Base-by-base conservation (phyloP, 2,797 vertebrate species). In the Peromyscus attwateri region DNA sequence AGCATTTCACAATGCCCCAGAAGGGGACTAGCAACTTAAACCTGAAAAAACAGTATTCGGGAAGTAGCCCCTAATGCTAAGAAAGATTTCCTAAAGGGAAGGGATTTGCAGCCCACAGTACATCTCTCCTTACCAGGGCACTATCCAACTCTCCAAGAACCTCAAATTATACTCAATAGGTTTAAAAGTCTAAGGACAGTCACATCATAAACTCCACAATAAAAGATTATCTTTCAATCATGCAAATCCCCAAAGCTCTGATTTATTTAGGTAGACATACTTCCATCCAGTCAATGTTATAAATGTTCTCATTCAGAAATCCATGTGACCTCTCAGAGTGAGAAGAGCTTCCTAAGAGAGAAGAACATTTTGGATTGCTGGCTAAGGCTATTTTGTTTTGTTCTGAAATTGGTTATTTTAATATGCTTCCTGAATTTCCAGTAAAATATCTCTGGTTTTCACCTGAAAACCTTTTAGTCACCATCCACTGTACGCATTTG, bases 271-370 rank as follows among this genome's bases (percentile, higher is more conserved):
- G 21, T 49, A 43, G 60, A 87, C 19, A 70, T 89, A 34, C 91
- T 94, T 89, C 79, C 40, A 91, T 49, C 85, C 55, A 9, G 88
- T 92, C 77, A 82, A 46, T 66, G 46, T 94, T 92, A 85, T 52
- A 95, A 92, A 96, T 81, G 66, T 76, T 73, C 87, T 71, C 92
- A 83, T 96, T 97, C 91, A 92, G 80, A 97, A 97, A 96, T 92
- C 55, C 80, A 82, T 76, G 43, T 68, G 70, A 49, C 68, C 76
- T 55, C 66, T 94, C 92, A 94, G 82, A 89, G 46, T 96, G 55
- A 80, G 66, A 97, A 95, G 75, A 55, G 14, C 31, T 95, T 96
- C 66, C 91, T 87, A 94, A 79, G 66, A 81, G 79, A 57, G 55
- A 81, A 82, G 76, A 92, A 83, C 8, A 55, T 91, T 87, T 60